phyloP scores from a whole-genome alignment of 2,888 invertebrate species.

The Rhopalosiphum nymphaeae region DNA sequence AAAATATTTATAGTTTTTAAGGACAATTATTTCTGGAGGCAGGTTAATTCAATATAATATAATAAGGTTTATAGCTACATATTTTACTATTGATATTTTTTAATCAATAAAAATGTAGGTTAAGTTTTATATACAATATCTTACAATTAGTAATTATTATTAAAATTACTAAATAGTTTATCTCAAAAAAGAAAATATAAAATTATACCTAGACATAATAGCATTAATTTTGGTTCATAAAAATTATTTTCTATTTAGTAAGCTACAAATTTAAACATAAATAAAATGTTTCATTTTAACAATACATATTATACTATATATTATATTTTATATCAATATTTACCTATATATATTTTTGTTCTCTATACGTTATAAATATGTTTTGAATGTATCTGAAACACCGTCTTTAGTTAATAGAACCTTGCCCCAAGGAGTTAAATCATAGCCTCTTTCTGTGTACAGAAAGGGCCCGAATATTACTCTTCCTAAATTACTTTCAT shows the following conservation, averaged over 20 bases:
- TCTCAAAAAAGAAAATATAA: not conserved
- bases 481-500: slow-evolving; percentile 68
- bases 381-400: slow-evolving; percentile 67
- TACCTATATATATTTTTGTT: slow-evolving; percentile 40
- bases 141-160: not conserved
- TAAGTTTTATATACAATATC: not conserved
- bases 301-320: not conserved
- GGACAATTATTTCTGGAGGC: not conserved
- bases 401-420: slow-evolving; percentile 67
- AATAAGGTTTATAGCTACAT: not conserved
- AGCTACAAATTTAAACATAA: not conserved
- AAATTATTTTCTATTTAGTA: not conserved
- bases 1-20: not conserved
- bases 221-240: not conserved
- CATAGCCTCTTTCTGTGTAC: slow-evolving; percentile 68
- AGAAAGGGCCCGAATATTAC: slow-evolving; percentile 69
- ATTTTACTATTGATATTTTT: not conserved
- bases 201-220: not conserved
- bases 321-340: slow-evolving; percentile 12
- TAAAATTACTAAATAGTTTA: not conserved
- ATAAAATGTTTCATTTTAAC: not conserved
- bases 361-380: slow-evolving; percentile 66
- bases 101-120: not conserved
- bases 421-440: slow-evolving; percentile 69
- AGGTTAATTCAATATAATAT: not conserved